These are phyloP conservation scores for Ploceus nigricollis DNA, from an alignment of 2,113 vertebrate genomes.

Conservation along the genomic window DNA sequence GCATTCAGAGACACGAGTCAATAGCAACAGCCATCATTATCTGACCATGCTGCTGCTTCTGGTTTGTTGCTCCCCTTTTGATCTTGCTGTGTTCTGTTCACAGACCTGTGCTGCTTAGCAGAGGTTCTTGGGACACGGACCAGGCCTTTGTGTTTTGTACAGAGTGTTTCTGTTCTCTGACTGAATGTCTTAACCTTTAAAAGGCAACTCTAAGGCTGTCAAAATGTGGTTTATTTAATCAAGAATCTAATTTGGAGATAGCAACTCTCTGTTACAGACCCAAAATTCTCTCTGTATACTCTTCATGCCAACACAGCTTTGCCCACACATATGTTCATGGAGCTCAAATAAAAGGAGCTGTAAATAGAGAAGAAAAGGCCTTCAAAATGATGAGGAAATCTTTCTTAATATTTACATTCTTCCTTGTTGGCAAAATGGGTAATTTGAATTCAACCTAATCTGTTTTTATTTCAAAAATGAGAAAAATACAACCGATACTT, in stretches of 20 bases:
- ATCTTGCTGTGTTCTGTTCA: not conserved
- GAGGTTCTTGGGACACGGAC: not conserved
- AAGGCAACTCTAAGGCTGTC: not conserved
- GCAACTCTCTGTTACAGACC: not conserved
- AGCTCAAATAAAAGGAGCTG: not conserved
- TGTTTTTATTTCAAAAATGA: not conserved
- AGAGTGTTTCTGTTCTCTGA: not conserved
- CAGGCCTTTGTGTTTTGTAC: not conserved
- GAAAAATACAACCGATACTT: not conserved
- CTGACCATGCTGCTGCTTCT: not conserved
- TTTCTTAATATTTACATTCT: not conserved
- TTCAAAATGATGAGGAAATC: not conserved
- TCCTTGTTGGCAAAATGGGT: not conserved
- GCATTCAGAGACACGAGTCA: not conserved
- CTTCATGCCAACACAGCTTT: not conserved
- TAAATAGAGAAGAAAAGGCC: not conserved
- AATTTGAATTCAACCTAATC: not conserved
- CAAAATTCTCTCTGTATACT: not conserved
- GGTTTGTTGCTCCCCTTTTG: not conserved
- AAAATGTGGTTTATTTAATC: constrained; percentile 28
- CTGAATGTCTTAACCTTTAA: constrained; percentile 7
- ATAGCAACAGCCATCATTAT: not conserved
- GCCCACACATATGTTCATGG: not conserved
- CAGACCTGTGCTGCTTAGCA: not conserved
- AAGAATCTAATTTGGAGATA: not conserved